Evolutionary conservation across 1,140 invertebrate genomes (phyloP).

Genomic region (Acromyrmex heyeri): DNA sequence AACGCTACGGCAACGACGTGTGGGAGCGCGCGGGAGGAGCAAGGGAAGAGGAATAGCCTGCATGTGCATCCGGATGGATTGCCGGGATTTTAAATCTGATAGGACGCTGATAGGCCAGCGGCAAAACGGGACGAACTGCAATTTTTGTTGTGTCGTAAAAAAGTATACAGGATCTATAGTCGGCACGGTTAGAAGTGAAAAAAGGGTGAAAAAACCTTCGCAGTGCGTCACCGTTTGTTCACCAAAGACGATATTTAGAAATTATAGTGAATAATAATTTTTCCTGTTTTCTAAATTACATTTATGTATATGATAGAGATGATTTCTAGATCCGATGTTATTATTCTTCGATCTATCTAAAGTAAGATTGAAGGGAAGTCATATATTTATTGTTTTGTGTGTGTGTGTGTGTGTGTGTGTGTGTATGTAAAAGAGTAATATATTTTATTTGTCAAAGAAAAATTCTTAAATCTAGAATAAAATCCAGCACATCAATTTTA

Average conservation of each 20-base stretch:
- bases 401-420: no score
- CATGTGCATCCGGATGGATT: conserved; percentile 61
- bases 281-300: neutral
- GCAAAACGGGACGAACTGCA: conserved; percentile 61
- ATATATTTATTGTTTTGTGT: no score
- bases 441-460: no score
- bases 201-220: neutral
- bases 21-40: neutral
- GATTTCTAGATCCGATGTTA: no score
- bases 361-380: no score
- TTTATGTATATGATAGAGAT: no score
- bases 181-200: neutral
- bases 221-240: no score
- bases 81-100: conserved; percentile 70
- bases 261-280: neutral
- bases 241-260: neutral
- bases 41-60: conserved; percentile 24
- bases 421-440: no score
- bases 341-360: no score
- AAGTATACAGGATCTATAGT: neutral
- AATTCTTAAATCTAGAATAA: no score
- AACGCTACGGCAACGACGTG: conserved; percentile 54
- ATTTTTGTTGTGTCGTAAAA: conserved; percentile 50
- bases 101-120: conserved; percentile 58
- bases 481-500: no score